phyloP scores from a whole-genome alignment of 2,888 invertebrate genomes.

The Notocelia uddmanniana region DNA sequence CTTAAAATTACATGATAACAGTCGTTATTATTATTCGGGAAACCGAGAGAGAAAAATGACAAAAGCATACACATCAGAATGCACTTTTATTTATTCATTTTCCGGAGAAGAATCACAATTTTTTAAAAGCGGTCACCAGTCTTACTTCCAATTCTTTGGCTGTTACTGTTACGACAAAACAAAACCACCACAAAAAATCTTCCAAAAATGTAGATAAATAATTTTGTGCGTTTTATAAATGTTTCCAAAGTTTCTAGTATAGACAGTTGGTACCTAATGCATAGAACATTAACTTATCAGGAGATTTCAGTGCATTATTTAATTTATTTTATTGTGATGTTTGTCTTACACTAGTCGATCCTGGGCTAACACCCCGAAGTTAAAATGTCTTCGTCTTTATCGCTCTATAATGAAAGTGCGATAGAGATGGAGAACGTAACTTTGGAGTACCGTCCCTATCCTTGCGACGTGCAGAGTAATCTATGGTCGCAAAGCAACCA shows the following conservation, averaged over 20 bases:
- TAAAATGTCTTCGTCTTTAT: neutral
- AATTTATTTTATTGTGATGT: conserved; percentile 37
- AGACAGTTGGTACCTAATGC: conserved; percentile 39
- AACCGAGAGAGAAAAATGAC: conserved; percentile 24
- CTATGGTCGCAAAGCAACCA: neutral
- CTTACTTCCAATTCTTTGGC: conserved; percentile 58
- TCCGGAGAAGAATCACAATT: conserved; percentile 74
- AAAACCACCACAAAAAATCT: conserved; percentile 48
- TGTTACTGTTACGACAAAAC: conserved; percentile 43
- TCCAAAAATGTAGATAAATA: conserved; percentile 50
- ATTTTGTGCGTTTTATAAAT: conserved; percentile 60
- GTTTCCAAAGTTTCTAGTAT: conserved; percentile 40
- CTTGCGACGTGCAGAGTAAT: conserved; percentile 28
- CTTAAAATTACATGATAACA: no score
- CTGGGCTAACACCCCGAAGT: conserved; percentile 10
- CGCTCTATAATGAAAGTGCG: neutral
- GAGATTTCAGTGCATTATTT: conserved; percentile 28
- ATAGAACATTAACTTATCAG: conserved; percentile 30
- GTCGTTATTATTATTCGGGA: neutral
- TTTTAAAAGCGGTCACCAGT: conserved; percentile 69
- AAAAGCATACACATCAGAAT: conserved; percentile 55
- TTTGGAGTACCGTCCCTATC: conserved; percentile 6
- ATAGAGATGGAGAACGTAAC: neutral
- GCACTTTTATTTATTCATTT: conserved; percentile 76
- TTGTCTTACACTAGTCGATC: conserved; percentile 38